Conservation (phyloP, 2,113 vertebrate genomes). For the Crotalus helleri region DNA sequence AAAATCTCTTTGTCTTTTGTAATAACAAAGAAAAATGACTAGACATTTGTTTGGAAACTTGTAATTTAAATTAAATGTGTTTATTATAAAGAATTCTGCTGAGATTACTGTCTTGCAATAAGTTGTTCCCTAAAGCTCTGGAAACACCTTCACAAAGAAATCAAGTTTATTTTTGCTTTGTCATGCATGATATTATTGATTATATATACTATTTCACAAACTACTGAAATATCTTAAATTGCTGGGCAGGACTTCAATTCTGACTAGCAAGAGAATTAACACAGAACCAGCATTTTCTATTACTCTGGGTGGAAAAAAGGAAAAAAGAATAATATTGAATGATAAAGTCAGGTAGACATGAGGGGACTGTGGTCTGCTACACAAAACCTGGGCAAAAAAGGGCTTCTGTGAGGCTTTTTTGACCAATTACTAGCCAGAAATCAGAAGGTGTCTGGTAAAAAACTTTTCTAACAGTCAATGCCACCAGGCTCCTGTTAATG, state of each 20-base stretch:
- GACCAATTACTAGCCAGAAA: not conserved
- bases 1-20: not conserved
- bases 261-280: constrained; percentile 28
- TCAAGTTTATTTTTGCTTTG: constrained; percentile 32
- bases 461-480: not conserved
- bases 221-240: not conserved
- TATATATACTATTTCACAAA: not conserved
- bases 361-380: not conserved
- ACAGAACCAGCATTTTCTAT: constrained; percentile 48
- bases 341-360: not conserved
- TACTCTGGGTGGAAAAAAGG: constrained; percentile 48
- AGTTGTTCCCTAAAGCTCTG: constrained; percentile 24
- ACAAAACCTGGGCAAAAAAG: not conserved
- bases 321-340: constrained; percentile 4
- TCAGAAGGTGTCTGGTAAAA: not conserved
- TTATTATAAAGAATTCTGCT: constrained; percentile 28
- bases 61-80: constrained; percentile 33
- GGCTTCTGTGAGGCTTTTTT: not conserved
- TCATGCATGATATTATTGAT: constrained; percentile 34
- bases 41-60: constrained; percentile 29
- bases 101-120: constrained; percentile 12
- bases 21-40: constrained; percentile 27
- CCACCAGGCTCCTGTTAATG: not conserved
- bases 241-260: constrained; percentile 10
- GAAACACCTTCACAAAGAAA: not conserved